Percentiles rank a stretch among this genome's conserved stretches.
phyloP scores from a whole-genome alignment of 2,888 invertebrate species.

The Nemurella pictetii region DNA sequence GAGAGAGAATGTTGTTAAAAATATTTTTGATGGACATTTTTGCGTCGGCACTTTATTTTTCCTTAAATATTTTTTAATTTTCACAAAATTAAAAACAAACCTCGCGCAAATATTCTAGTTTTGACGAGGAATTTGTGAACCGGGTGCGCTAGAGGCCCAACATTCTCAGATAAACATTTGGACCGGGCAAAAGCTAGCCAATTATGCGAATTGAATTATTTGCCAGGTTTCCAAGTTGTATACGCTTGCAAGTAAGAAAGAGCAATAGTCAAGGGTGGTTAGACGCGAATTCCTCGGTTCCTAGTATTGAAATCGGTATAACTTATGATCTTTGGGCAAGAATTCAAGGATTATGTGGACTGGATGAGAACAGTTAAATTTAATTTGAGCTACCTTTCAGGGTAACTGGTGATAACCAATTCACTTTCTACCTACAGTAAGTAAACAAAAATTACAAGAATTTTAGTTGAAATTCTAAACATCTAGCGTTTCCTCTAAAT shows the following conservation, averaged over 20 bases:
- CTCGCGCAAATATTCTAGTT: background rate
- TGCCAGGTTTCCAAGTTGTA: background rate
- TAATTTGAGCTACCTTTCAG: background rate
- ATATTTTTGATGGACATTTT: background rate
- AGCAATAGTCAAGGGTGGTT: background rate
- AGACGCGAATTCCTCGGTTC: background rate
- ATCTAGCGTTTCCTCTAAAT: background rate
- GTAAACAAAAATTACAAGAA: background rate
- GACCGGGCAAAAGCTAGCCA: background rate
- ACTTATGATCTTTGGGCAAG: background rate
- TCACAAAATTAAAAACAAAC: background rate
- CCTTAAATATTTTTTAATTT: background rate
- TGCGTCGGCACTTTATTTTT: background rate
- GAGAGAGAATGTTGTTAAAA: background rate
- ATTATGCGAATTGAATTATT: background rate
- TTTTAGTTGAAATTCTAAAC: background rate
- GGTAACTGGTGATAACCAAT: background rate
- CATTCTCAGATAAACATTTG: background rate
- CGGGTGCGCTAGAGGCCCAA: background rate
- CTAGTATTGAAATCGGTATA: background rate
- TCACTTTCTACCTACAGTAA: background rate
- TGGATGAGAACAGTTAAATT: background rate
- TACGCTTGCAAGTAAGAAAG: background rate
- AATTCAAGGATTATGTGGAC: background rate
- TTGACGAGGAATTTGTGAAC: background rate